Evolutionary conservation across 2,888 invertebrate genomes (phyloP).

Genomic region (Eubasilissa splendida): DNA sequence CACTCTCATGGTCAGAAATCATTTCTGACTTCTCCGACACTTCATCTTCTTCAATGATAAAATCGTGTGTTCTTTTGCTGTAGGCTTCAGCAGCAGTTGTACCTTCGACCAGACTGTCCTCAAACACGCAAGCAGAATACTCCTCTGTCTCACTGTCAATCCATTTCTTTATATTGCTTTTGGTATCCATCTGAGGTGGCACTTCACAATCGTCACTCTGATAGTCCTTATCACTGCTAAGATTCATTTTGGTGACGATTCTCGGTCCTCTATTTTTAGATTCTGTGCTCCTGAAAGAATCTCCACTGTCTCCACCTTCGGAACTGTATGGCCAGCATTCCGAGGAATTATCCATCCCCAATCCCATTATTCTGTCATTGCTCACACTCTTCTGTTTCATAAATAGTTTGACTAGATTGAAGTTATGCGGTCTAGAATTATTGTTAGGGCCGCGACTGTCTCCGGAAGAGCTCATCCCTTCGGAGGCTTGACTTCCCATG

Average conservation of each 20-base stretch:
- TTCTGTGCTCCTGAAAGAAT: constrained; percentile 70
- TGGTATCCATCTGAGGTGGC: constrained; percentile 59
- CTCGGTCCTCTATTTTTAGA: constrained; percentile 61
- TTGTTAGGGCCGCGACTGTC: constrained; percentile 71
- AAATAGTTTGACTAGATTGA: constrained; percentile 89
- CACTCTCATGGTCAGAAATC: constrained; percentile 65
- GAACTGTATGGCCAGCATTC: constrained; percentile 84
- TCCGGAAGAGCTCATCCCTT: constrained; percentile 72
- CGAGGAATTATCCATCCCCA: constrained; percentile 84
- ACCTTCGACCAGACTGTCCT: constrained; percentile 69
- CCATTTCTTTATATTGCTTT: constrained; percentile 62
- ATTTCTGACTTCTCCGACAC: constrained; percentile 68
- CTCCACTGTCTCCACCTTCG: constrained; percentile 75
- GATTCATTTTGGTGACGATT: constrained; percentile 56
- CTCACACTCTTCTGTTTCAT: constrained; percentile 92
- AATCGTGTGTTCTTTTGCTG: constrained; percentile 65
- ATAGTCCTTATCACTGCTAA: constrained; percentile 62
- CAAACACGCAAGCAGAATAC: constrained; percentile 60
- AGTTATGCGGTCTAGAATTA: constrained; percentile 78
- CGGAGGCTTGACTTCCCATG: constrained; percentile 68
- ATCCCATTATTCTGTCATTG: constrained; percentile 80
- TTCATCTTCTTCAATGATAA: constrained; percentile 73
- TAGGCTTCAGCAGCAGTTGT: constrained; percentile 63
- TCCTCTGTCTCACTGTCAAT: constrained; percentile 56
- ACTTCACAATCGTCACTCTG: constrained; percentile 62